Evolutionary conservation across 2,113 vertebrate species (phyloP).

Genomic region (Callorhinus ursinus): DNA sequence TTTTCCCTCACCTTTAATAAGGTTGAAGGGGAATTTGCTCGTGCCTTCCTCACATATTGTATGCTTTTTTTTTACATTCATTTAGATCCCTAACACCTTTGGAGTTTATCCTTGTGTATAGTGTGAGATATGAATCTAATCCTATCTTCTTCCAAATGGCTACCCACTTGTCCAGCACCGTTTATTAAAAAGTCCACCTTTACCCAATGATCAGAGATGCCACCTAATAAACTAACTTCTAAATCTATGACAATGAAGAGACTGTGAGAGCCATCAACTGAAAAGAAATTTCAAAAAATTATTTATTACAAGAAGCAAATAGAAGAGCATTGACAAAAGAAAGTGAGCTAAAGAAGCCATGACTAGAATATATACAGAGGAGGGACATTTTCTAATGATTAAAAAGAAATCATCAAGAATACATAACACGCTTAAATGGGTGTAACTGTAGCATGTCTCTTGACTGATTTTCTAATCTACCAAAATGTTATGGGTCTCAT

Average conservation of each 20-base stretch:
- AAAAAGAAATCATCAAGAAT: neutral
- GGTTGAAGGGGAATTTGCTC: neutral
- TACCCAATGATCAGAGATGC: neutral
- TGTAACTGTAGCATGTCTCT: neutral
- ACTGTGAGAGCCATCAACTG: neutral
- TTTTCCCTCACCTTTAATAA: neutral
- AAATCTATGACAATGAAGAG: neutral
- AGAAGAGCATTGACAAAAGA: neutral
- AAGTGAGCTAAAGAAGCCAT: neutral
- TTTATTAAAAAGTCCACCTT: constrained; percentile 15
- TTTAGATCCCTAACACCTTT: neutral
- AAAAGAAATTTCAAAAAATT: neutral
- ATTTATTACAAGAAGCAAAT: neutral
- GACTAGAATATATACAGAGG: neutral
- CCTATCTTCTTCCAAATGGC: constrained; percentile 22
- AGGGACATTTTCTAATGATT: neutral
- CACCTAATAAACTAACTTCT: constrained; percentile 28
- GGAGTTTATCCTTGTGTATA: neutral
- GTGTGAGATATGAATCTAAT: neutral
- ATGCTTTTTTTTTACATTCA: neutral
- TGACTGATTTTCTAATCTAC: constrained; percentile 37
- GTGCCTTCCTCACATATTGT: neutral
- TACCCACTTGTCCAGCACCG: neutral
- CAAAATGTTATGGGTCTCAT: neutral
- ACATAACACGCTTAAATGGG: neutral